Conservation (phyloP, 35 echinoderm and acorn worm genomes). For the Apostichopus californicus region DNA sequence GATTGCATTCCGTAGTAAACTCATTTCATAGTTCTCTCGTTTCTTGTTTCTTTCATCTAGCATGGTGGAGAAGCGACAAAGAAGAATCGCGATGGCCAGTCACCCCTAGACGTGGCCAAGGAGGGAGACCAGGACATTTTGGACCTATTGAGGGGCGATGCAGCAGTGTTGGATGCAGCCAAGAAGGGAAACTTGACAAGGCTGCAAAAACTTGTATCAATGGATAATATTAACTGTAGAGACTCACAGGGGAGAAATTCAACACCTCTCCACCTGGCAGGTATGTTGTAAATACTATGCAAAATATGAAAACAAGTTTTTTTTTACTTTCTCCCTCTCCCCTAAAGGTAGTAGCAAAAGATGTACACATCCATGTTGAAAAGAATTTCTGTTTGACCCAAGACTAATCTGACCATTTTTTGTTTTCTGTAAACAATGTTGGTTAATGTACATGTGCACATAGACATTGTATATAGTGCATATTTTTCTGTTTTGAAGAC, state of each 20-base stretch:
- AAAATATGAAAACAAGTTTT: no score
- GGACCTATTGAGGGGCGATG: constrained; percentile 87
- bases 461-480: no score
- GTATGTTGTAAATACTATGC: constrained; percentile 43
- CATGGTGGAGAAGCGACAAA: constrained; percentile 91
- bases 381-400: no score
- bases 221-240: constrained; percentile 94
- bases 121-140: constrained; percentile 93
- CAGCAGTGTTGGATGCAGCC: constrained; percentile 91
- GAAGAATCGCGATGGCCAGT: constrained; percentile 98
- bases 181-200: constrained; percentile 90
- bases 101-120: constrained; percentile 92
- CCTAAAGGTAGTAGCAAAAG: background rate
- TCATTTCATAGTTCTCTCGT: no score
- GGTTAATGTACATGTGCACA: no score
- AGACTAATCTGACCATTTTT: no score
- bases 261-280: constrained; percentile 91
- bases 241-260: constrained; percentile 97
- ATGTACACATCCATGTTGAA: no score
- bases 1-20: no score
- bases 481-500: no score
- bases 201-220: constrained; percentile 85
- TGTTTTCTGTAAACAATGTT: no score
- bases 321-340: background rate
- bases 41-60: constrained; percentile 29